Evolutionary conservation across 2,797 vertebrate species (phyloP).

Genomic region (Ambastaia sidthimunki): DNA sequence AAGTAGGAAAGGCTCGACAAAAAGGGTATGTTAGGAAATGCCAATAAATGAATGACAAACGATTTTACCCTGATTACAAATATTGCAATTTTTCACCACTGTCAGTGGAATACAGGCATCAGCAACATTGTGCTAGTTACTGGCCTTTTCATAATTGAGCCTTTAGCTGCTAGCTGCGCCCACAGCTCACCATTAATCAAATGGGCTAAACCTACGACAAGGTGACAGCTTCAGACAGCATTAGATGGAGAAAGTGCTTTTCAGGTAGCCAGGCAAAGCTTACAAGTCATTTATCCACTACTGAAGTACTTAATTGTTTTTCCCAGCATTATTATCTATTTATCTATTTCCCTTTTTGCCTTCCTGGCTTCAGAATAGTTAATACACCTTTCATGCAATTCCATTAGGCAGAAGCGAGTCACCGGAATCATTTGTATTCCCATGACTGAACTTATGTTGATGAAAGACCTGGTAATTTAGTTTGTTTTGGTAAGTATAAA

Average conservation of each 20-base stretch:
- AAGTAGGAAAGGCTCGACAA: slow-evolving; percentile 46
- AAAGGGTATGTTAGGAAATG: slow-evolving; percentile 76
- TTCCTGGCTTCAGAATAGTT: slow-evolving; percentile 31
- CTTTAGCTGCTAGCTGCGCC: slow-evolving; percentile 97
- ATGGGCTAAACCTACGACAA: slow-evolving; percentile 88
- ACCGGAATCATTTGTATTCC: slow-evolving; percentile 39
- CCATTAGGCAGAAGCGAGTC: slow-evolving; percentile 50
- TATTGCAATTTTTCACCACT: slow-evolving; percentile 97
- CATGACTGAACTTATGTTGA: slow-evolving; percentile 27
- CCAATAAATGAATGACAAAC: slow-evolving; percentile 97
- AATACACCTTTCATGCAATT: slow-evolving; percentile 53
- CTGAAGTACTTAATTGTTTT: slow-evolving; percentile 84
- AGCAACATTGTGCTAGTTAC: slow-evolving; percentile 97
- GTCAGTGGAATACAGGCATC: slow-evolving; percentile 96
- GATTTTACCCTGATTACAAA: slow-evolving; percentile 95
- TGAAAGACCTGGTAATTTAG: slow-evolving; percentile 24
- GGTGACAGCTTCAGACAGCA: slow-evolving; percentile 91
- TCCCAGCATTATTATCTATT: slow-evolving; percentile 58
- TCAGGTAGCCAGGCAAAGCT: slow-evolving; percentile 87
- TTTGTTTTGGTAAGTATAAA: slow-evolving; percentile 38
- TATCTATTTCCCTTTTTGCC: slow-evolving; percentile 9
- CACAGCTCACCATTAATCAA: slow-evolving; percentile 99
- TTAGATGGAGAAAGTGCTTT: slow-evolving; percentile 90
- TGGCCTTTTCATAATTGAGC: slow-evolving; percentile 99
- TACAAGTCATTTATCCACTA: slow-evolving; percentile 88